Base-by-base conservation (phyloP, 23 tunicate genomes). In the Clavelina lepadiformis region DNA sequence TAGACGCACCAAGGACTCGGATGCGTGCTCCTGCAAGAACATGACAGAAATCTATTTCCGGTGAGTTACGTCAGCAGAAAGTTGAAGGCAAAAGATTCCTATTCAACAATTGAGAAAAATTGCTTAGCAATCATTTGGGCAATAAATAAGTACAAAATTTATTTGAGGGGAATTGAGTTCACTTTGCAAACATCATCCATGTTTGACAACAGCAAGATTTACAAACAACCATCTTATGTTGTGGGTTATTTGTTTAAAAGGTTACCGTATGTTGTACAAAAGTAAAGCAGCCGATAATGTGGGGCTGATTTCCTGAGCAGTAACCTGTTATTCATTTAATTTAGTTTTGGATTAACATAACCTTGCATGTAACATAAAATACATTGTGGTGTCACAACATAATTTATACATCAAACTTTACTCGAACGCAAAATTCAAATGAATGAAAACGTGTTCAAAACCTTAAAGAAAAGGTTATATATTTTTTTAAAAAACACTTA, bases 51-150 rank as follows among this genome's bases (percentile, higher is more conserved):
- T 31, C 31, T 65, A 3, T 65, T 38, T 21, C 71, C 71, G 2
- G 71, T 65, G 30, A 65, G 71, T 4, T 65, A 65, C 31, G 71
- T 55, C 3, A 65, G 71, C 55, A 65, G 28, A 23, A 65, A 65
- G 28, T 30, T 65, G 55, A 38, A 3, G 32, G 56, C 71, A 1
- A 55, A 65, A 44, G 35, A 24, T 33, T 26, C 33, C 2, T 65
- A 65, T 23, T 65, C 71, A 2, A 65, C 71, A 1, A 65, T 65
- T 21, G 71, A 65, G n/a, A 35, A 21, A 3, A 55, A 65, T 7
- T 65, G 71, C 55, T 38, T 65, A 20, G 71, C 55, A 5, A 45
- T 15, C n/a, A 32, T 65, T 30, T 65, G 71, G 71, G 71, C 71
- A 25, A 31, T 65, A 27, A 65, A 45, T 5, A 65, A 44, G n/a